Conservation (phyloP, 2,888 invertebrate species). For the Sphinx pinastri region DNA sequence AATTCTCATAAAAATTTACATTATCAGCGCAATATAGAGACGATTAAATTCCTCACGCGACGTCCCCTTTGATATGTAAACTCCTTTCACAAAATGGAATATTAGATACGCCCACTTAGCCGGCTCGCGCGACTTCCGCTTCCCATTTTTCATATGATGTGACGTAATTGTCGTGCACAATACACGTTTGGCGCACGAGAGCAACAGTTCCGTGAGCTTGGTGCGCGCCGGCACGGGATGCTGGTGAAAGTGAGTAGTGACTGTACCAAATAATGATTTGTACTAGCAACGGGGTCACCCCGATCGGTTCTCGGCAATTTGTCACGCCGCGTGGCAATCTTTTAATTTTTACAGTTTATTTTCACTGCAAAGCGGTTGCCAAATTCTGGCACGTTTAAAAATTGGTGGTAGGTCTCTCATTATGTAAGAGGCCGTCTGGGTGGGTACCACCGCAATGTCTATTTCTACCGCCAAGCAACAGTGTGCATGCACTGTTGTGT, state of each 20-base stretch:
- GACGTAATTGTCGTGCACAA: constrained; percentile 21
- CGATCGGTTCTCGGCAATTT: constrained; percentile 48
- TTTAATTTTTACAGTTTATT: constrained; percentile 2
- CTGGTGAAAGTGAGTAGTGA: constrained; percentile 60
- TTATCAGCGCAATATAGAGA: background rate
- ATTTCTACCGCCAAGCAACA: no score
- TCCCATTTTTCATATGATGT: constrained; percentile 15
- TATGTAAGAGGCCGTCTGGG: no score
- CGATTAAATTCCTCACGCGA: background rate
- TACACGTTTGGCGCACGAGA: constrained; percentile 4
- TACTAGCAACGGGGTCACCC: constrained; percentile 51
- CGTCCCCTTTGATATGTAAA: background rate
- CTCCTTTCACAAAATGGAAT: background rate
- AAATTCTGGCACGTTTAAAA: constrained; percentile 5
- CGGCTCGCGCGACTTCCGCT: background rate
- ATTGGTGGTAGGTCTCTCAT: no score
- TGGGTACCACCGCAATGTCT: no score
- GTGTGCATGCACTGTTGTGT: no score
- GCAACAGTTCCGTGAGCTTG: background rate
- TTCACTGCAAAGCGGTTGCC: constrained; percentile 2
- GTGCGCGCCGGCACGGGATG: constrained; percentile 39
- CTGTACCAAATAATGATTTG: constrained; percentile 45
- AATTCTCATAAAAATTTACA: background rate
- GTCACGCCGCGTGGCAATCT: constrained; percentile 27
- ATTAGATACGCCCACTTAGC: background rate